phyloP scores from a whole-genome alignment of 2,888 invertebrate genomes.

The Eumacrocentrus americanus region DNA sequence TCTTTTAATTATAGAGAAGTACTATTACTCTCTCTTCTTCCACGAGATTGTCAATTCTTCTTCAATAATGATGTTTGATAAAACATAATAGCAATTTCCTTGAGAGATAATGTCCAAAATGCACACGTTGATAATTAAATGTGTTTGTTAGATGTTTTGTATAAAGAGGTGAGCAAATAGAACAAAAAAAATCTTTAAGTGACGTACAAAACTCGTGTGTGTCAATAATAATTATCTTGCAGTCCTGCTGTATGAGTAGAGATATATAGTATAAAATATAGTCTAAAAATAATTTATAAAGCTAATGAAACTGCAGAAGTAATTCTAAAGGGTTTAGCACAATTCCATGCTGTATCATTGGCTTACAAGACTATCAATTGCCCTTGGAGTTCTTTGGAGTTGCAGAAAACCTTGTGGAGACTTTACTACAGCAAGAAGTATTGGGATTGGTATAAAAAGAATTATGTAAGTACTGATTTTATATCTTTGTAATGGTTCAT shows the following conservation, averaged over 20 bases:
- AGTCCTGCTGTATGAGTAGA: too few relatives aligned
- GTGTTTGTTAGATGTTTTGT: slow-evolving; percentile 58
- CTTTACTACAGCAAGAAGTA: slow-evolving; percentile 46
- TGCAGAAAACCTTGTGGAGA: slow-evolving; percentile 46
- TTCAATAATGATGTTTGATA: slow-evolving; percentile 7
- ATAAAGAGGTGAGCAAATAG: slow-evolving; percentile 53
- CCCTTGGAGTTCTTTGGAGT: slow-evolving; percentile 52
- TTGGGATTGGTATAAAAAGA: slow-evolving; percentile 53
- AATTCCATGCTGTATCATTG: slow-evolving; percentile 61
- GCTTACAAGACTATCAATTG: slow-evolving; percentile 60
- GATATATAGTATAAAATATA: too few relatives aligned
- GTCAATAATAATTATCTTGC: too few relatives aligned
- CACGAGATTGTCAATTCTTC: neutral
- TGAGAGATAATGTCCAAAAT: neutral
- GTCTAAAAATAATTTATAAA: too few relatives aligned
- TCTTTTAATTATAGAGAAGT: neutral
- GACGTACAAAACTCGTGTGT: slow-evolving; percentile 56
- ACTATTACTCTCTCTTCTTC: neutral
- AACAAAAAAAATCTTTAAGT: slow-evolving; percentile 33
- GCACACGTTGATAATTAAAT: slow-evolving; percentile 16
- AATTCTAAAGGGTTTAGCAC: slow-evolving; percentile 58
- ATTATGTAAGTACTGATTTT: slow-evolving; percentile 45
- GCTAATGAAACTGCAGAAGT: slow-evolving; percentile 52
- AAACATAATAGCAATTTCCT: slow-evolving; percentile 11
- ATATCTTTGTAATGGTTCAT: neutral